Percentiles rank a stretch among this genome's conserved stretches.
Conservation (phyloP, 2,113 vertebrate species). For the Apteryx owenii region DNA sequence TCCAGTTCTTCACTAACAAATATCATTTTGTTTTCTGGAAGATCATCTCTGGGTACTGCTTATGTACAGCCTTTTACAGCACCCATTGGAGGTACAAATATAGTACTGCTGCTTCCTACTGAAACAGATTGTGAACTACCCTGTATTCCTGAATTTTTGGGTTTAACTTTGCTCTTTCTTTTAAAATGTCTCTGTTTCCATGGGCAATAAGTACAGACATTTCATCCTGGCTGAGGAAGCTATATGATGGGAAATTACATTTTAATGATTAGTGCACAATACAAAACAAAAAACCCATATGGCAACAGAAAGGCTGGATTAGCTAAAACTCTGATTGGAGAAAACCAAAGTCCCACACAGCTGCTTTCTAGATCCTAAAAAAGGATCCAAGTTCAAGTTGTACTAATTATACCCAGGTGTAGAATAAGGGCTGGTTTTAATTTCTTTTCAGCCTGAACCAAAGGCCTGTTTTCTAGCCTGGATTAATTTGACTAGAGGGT, state of each 20-base stretch:
- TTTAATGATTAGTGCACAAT: not conserved
- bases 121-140: not conserved
- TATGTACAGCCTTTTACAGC: not conserved
- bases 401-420: not conserved
- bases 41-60: not conserved
- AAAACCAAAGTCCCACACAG: not conserved
- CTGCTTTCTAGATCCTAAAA: not conserved
- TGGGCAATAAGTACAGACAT: not conserved
- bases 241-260: not conserved
- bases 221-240: not conserved
- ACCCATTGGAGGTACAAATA: not conserved
- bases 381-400: not conserved
- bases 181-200: not conserved
- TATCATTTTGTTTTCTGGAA: not conserved
- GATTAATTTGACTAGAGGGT: not conserved
- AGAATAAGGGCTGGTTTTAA: not conserved
- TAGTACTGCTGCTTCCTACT: not conserved
- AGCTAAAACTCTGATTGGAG: not conserved
- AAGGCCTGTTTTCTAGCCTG: not conserved
- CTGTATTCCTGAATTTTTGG: not conserved
- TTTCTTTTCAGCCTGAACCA: not conserved
- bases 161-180: not conserved
- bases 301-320: not conserved
- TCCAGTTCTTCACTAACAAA: not conserved
- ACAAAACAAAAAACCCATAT: not conserved